phyloP scores from a whole-genome alignment of 2,797 vertebrate genomes.

The Chelon auratus region DNA sequence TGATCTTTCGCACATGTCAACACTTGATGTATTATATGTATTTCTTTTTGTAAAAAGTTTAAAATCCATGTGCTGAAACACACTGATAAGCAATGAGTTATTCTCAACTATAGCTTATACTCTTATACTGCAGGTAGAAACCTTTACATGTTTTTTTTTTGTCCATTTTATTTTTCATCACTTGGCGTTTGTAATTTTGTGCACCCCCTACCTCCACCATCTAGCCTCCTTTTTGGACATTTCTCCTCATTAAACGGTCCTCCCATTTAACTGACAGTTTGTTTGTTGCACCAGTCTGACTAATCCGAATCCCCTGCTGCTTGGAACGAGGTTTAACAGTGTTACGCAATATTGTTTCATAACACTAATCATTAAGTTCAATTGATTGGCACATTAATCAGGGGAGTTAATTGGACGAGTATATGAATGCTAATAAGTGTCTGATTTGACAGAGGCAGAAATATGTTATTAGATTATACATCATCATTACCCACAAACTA shows the following conservation, averaged over 20 bases:
- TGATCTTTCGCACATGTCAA: neutral
- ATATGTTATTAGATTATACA: constrained; percentile 74
- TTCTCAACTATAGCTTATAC: too few relatives aligned
- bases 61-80: too few relatives aligned
- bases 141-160: constrained; percentile 1
- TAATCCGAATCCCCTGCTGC: constrained; percentile 65
- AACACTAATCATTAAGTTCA: constrained; percentile 74
- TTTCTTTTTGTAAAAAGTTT: neutral
- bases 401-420: constrained; percentile 72
- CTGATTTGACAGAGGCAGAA: constrained; percentile 71
- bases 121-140: neutral
- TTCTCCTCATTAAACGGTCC: constrained; percentile 66
- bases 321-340: constrained; percentile 59
- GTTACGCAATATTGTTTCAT: constrained; percentile 66
- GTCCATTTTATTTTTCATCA: constrained; percentile 12
- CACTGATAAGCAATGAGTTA: too few relatives aligned
- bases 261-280: constrained; percentile 49
- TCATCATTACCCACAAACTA: constrained; percentile 74
- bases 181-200: neutral
- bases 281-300: constrained; percentile 51
- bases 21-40: neutral
- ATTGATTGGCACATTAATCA: constrained; percentile 79
- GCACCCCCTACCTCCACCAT: constrained; percentile 19
- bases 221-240: constrained; percentile 50
- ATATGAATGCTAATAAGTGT: constrained; percentile 73